phyloP scores from a whole-genome alignment of 2,113 vertebrate species.

The Microtus oregoni region DNA sequence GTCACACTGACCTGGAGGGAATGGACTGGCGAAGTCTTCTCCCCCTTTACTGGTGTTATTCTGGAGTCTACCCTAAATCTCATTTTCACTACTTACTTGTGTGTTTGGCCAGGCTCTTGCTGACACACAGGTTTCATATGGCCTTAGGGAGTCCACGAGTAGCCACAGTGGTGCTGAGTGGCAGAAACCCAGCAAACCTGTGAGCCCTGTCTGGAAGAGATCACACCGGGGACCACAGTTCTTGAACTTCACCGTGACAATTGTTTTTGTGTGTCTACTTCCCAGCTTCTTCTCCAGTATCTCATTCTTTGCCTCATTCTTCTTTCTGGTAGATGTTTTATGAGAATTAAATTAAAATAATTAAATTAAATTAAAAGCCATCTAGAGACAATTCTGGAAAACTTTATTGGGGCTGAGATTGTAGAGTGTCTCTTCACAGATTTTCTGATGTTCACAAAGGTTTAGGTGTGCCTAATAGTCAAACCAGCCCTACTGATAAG shows the following conservation, averaged over 20 bases:
- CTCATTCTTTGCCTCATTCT: background rate
- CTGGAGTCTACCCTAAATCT: background rate
- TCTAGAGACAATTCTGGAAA: background rate
- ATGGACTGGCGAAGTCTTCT: background rate
- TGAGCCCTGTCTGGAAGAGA: background rate
- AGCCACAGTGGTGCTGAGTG: background rate
- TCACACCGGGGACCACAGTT: background rate
- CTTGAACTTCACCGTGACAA: background rate
- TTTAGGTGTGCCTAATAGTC: background rate
- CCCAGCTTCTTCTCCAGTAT: background rate
- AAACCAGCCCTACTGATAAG: background rate
- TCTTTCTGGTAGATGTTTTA: background rate
- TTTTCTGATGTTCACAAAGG: background rate
- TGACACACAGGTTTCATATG: background rate
- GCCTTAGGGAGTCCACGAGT: background rate
- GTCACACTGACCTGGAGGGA: background rate
- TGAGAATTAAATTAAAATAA: background rate
- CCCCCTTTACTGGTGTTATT: background rate
- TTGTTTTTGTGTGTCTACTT: background rate
- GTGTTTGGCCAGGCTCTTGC: background rate
- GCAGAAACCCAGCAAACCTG: background rate
- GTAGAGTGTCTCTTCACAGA: background rate
- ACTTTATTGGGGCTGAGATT: background rate
- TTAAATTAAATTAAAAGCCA: background rate
- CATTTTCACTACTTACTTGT: background rate